Evolutionary conservation across 2,888 invertebrate genomes (phyloP).

Genomic region (Phlogophora meticulosa): DNA sequence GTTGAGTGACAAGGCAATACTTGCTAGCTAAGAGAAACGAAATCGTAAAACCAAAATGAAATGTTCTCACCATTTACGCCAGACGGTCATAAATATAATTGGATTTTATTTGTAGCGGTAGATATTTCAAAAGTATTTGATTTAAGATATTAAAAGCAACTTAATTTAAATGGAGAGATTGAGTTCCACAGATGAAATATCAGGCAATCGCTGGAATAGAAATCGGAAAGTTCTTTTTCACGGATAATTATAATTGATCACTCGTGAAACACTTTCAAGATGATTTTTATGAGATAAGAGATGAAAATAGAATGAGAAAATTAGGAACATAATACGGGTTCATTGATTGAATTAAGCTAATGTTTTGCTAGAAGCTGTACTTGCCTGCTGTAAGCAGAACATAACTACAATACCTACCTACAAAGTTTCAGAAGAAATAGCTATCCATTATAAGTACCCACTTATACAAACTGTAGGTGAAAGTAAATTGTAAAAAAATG

Average conservation of each 20-base stretch:
- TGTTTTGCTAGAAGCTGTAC: slow-evolving; percentile 1
- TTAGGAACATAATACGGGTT: slow-evolving; percentile 1
- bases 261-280: slow-evolving; percentile 39
- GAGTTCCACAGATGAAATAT: slow-evolving; percentile 54
- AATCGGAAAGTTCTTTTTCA: slow-evolving; percentile 66
- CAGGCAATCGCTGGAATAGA: slow-evolving; percentile 53
- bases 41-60: slow-evolving; percentile 79
- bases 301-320: slow-evolving; percentile 34
- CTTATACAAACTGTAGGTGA: no score
- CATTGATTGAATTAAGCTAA: not conserved
- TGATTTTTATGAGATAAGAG: slow-evolving; percentile 40
- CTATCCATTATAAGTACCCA: no score
- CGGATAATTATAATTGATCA: slow-evolving; percentile 61
- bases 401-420: not conserved
- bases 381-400: not conserved
- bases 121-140: slow-evolving; percentile 7
- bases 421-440: not conserved
- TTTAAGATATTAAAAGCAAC: slow-evolving; percentile 16
- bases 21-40: slow-evolving; percentile 66
- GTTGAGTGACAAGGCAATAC: slow-evolving; percentile 69
- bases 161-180: slow-evolving; percentile 41
- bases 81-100: slow-evolving; percentile 58
- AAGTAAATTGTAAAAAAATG: not conserved
- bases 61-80: slow-evolving; percentile 68
- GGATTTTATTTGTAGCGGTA: slow-evolving; percentile 39